A percentile compares a stretch with the other conserved stretches of the same genome.
Conservation (phyloP, 2,797 vertebrate species). For the Rhyacichthys aspro region DNA sequence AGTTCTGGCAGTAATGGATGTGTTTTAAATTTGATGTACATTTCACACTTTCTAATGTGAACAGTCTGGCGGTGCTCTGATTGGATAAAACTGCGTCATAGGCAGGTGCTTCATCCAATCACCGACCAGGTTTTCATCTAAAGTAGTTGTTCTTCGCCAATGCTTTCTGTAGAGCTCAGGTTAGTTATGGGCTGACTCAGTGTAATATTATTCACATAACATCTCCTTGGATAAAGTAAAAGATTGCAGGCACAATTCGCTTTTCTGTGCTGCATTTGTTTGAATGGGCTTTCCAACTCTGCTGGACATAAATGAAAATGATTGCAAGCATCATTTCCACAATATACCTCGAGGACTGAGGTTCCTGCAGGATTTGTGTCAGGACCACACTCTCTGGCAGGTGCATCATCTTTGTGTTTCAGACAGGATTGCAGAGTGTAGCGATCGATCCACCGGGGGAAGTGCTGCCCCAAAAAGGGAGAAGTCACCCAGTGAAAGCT, state of each 20-base stretch:
- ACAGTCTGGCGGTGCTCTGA: no score
- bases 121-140: no score
- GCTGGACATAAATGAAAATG: slow-evolving; percentile 42
- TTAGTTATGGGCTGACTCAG: no score
- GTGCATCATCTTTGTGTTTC: slow-evolving; percentile 67
- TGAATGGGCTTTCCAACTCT: slow-evolving; percentile 19
- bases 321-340: slow-evolving; percentile 61
- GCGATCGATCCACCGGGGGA: slow-evolving; percentile 66
- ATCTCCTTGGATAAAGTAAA: slow-evolving; percentile 3
- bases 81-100: no score
- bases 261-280: slow-evolving; percentile 20
- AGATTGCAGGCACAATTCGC: background rate
- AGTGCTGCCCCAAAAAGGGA: slow-evolving; percentile 66
- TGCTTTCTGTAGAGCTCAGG: no score
- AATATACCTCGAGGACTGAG: slow-evolving; percentile 60
- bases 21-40: no score
- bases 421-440: slow-evolving; percentile 58
- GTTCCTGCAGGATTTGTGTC: slow-evolving; percentile 70
- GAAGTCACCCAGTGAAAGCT: slow-evolving; percentile 54
- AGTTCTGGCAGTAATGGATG: no score
- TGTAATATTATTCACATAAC: background rate
- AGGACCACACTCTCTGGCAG: slow-evolving; percentile 63
- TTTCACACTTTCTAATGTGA: no score
- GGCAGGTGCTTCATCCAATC: no score
- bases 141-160: no score